phyloP scores from a whole-genome alignment of 2,888 invertebrate genomes.

The Plemyria rubiginata region DNA sequence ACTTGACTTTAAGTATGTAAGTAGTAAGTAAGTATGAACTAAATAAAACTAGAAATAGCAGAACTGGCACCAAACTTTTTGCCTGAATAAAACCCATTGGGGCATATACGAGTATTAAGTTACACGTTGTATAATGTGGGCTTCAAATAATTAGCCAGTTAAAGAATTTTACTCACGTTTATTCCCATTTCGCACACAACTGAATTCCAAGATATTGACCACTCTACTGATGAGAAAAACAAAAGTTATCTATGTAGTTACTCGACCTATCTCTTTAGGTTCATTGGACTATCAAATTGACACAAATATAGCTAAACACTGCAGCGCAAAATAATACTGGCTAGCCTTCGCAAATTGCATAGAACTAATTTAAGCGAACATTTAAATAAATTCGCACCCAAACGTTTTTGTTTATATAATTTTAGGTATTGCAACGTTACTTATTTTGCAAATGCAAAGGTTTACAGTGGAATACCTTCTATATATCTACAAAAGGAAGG shows the following conservation, averaged over 20 bases:
- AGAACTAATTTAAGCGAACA: not conserved
- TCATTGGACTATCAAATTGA: conserved; percentile 33
- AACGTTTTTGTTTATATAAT: not conserved
- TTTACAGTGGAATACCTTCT: conserved; percentile 48
- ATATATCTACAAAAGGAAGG: conserved; percentile 61
- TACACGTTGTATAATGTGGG: too few species aligned
- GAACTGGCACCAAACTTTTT: too few species aligned
- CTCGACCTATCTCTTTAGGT: conserved; percentile 26
- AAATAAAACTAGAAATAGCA: too few species aligned
- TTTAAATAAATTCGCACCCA: not conserved
- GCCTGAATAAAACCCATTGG: too few species aligned
- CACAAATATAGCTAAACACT: conserved; percentile 23
- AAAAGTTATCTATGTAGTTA: not conserved
- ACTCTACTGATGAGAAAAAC: conserved; percentile 25
- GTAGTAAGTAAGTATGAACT: too few species aligned
- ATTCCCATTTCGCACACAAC: conserved; percentile 24
- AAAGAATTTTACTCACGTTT: conserved; percentile 29
- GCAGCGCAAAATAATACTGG: too few species aligned
- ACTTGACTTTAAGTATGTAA: too few species aligned
- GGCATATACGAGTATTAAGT: too few species aligned
- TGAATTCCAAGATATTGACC: conserved; percentile 17
- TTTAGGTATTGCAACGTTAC: conserved; percentile 12
- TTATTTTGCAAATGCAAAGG: conserved; percentile 41
- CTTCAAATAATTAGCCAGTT: not conserved
- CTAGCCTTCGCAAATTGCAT: not conserved